phyloP scores from a whole-genome alignment of 2,113 vertebrate genomes.

The Anas platyrhynchos region DNA sequence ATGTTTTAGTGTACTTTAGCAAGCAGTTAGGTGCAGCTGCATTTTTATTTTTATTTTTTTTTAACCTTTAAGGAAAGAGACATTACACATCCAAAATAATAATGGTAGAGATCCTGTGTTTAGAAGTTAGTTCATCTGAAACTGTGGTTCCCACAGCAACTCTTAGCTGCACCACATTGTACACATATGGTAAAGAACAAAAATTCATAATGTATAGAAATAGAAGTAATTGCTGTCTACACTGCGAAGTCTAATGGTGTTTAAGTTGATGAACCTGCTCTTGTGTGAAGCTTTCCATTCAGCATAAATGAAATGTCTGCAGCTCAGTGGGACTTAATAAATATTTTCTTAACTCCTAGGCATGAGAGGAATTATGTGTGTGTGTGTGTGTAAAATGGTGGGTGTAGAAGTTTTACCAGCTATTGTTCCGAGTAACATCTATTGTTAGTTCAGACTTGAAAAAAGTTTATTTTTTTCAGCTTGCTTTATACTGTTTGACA shows the following conservation, averaged over 20 bases:
- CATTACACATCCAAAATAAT: background rate
- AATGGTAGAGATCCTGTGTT: background rate
- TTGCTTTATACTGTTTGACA: background rate
- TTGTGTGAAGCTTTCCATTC: background rate
- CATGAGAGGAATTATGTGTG: background rate
- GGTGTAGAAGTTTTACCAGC: background rate
- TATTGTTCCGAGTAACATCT: background rate
- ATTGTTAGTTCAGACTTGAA: background rate
- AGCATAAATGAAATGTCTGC: background rate
- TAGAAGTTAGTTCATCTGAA: background rate
- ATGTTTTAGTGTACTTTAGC: background rate
- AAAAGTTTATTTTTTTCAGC: background rate
- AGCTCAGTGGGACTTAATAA: background rate
- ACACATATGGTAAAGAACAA: background rate
- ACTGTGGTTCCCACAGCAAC: constrained; percentile 10
- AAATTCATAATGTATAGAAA: background rate
- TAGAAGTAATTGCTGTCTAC: background rate
- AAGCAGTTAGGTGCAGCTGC: background rate
- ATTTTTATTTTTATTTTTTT: background rate
- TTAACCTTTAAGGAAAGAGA: background rate
- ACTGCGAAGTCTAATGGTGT: background rate
- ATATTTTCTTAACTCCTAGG: background rate
- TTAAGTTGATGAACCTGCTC: background rate
- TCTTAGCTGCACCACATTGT: background rate
- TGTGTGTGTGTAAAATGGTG: background rate